These are phyloP conservation scores for Pseudochirops corinnae DNA, from an alignment of 2,797 vertebrate species.

Conservation along the genomic window DNA sequence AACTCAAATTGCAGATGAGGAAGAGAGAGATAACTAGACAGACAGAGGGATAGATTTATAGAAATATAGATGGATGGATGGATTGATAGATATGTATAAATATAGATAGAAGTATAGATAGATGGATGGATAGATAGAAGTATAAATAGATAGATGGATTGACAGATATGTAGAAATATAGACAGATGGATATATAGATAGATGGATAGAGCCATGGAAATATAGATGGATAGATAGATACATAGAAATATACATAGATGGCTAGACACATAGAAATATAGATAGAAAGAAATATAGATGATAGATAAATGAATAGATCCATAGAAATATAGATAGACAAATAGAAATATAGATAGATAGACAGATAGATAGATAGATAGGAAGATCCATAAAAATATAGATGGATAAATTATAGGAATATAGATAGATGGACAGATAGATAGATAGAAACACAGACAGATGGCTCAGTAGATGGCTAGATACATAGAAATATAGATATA, in stretches of 20 bases:
- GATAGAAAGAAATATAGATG: not conserved
- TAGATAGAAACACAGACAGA: no score
- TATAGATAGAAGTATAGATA: not conserved
- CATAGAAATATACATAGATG: not conserved
- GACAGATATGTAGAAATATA: not conserved
- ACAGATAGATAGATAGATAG: not conserved
- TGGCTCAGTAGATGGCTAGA: not conserved
- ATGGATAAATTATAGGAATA: no score
- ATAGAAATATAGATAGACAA: not conserved
- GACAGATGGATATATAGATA: not conserved
- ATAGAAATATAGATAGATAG: no score
- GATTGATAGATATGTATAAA: not conserved
- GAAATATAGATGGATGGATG: not conserved
- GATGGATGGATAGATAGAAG: not conserved
- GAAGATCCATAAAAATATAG: not conserved
- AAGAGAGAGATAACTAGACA: slow-evolving; percentile 27
- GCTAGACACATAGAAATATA: not conserved
- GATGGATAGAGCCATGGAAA: not conserved
- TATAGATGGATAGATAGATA: not conserved
- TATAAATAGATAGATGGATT: no score
- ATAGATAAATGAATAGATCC: not conserved
- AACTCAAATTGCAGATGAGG: slow-evolving; percentile 34
- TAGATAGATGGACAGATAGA: not conserved
- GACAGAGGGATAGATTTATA: not conserved
- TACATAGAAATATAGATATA: not conserved